phyloP scores from a whole-genome alignment of 2,113 vertebrate species.

The Fukomys damarensis region DNA sequence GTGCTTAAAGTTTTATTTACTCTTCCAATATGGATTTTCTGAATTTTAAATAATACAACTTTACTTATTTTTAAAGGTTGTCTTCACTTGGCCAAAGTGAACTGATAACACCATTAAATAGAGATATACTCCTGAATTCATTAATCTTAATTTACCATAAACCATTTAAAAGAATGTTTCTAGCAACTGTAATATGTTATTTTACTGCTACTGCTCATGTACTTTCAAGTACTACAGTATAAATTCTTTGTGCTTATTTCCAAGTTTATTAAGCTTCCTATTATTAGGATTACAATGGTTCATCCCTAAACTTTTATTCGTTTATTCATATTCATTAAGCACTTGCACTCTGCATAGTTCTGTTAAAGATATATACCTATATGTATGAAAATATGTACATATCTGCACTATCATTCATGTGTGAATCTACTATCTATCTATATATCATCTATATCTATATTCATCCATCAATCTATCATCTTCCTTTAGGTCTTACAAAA shows the following conservation, averaged over 20 bases:
- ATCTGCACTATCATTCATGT: not conserved
- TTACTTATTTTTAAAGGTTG: not conserved
- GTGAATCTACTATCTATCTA: not conserved
- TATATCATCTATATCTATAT: not conserved
- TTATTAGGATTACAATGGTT: not conserved
- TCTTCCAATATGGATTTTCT: not conserved
- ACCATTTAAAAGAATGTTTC: not conserved
- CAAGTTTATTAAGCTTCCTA: not conserved
- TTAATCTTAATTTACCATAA: not conserved
- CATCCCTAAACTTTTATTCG: not conserved
- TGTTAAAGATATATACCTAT: not conserved
- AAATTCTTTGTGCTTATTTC: not conserved
- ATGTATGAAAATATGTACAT: too few relatives aligned
- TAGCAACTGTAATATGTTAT: not conserved
- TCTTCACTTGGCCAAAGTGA: not conserved
- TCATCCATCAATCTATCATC: not conserved
- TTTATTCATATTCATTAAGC: not conserved
- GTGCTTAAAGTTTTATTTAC: not conserved
- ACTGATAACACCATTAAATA: not conserved
- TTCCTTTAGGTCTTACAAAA: not conserved
- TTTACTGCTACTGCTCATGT: not conserved
- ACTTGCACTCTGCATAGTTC: not conserved
- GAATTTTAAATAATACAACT: not conserved
- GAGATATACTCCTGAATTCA: not conserved
- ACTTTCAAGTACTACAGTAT: not conserved